phyloP scores from a whole-genome alignment of 2,888 invertebrate genomes.

The Dasysyrphus albostriatus region DNA sequence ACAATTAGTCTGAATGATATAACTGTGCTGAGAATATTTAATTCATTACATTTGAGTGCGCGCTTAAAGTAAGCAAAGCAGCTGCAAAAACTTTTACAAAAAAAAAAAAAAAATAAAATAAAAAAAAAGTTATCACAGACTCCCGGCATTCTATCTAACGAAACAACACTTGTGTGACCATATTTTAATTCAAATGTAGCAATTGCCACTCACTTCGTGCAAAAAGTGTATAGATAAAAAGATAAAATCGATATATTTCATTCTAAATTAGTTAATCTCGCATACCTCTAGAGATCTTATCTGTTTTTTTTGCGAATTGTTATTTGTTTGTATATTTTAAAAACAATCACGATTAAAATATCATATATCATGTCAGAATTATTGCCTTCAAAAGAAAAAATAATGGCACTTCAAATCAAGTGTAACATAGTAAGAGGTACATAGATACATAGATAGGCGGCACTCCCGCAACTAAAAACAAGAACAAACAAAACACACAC shows the following conservation, averaged over 20 bases:
- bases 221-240: neutral
- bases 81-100: constrained; percentile 3
- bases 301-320: constrained; percentile 12
- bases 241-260: constrained; percentile 63
- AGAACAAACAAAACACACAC: constrained; percentile 4
- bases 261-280: constrained; percentile 66
- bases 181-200: constrained; percentile 63
- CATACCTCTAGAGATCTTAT: constrained; percentile 46
- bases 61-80: constrained; percentile 2
- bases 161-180: constrained; percentile 55
- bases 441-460: constrained; percentile 13
- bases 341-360: constrained; percentile 69
- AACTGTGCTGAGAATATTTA: constrained; percentile 53
- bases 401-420: constrained; percentile 33
- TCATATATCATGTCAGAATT: constrained; percentile 70
- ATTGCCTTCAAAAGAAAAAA: constrained; percentile 18
- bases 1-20: constrained; percentile 29
- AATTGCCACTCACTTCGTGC: constrained; percentile 50
- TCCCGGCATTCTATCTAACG: neutral
- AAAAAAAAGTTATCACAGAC: constrained; percentile 16
- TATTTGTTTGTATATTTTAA: neutral
- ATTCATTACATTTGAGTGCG: constrained; percentile 31
- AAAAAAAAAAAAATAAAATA: neutral
- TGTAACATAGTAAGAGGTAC: constrained; percentile 40
- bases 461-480: constrained; percentile 19